phyloP scores from a whole-genome alignment of 1,140 invertebrate species.

The Centruroides sculpturatus region DNA sequence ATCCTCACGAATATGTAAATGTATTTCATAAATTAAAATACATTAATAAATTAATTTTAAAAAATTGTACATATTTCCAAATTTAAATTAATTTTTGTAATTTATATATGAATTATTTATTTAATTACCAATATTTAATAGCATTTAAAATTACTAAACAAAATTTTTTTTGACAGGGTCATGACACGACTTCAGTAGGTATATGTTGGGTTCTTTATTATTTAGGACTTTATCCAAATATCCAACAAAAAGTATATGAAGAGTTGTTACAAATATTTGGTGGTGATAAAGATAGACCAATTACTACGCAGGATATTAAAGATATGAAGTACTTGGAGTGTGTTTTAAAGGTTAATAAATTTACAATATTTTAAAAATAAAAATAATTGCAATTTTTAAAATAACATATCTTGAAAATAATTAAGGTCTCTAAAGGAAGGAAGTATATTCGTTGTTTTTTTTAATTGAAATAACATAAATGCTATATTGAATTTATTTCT shows the following conservation, averaged over 20 bases:
- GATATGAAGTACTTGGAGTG: conserved; percentile 28
- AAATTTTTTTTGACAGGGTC: conserved; percentile 3
- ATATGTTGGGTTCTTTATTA: conserved; percentile 24
- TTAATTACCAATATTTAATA: neutral
- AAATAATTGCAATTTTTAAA: neutral
- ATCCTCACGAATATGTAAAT: too few species aligned
- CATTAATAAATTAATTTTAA: too few species aligned
- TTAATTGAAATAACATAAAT: too few species aligned
- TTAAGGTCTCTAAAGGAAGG: neutral
- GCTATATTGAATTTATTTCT: too few species aligned
- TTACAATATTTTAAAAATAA: neutral
- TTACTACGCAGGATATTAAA: conserved; percentile 26
- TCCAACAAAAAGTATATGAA: conserved; percentile 26
- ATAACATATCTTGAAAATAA: neutral
- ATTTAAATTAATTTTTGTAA: neutral
- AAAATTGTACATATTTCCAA: too few species aligned
- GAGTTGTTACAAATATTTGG: conserved; percentile 24
- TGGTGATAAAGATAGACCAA: conserved; percentile 17
- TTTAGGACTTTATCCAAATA: conserved; percentile 25
- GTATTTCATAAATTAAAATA: too few species aligned
- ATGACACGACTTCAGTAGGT: conserved; percentile 17
- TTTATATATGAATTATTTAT: neutral
- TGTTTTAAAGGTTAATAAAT: conserved; percentile 38
- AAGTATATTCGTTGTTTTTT: neutral
- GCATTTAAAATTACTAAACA: too few species aligned